A percentile compares a stretch with the other conserved stretches of the same genome.
Evolutionary conservation across 2,797 vertebrate genomes (phyloP).

Genomic region (Enteromius mattozi): DNA sequence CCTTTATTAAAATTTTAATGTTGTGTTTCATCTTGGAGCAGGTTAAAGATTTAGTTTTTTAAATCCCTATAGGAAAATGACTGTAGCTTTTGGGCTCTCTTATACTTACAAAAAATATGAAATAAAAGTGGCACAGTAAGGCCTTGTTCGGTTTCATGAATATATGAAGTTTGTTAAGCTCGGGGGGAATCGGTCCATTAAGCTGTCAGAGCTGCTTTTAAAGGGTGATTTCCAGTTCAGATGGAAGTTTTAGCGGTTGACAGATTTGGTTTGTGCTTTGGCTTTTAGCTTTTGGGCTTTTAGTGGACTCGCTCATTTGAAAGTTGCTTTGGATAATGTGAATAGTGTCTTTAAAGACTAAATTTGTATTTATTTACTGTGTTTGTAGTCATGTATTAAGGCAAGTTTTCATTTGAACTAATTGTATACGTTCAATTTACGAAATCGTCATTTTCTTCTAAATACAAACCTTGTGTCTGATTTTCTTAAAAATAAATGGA

Average conservation of each 20-base stretch:
- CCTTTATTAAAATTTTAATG: background rate
- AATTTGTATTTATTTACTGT: too few species aligned
- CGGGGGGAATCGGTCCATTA: background rate
- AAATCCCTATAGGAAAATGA: background rate
- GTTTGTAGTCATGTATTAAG: background rate
- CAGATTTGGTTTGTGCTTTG: background rate
- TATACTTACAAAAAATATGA: background rate
- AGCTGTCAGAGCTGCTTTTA: constrained; percentile 24
- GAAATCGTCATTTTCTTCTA: background rate
- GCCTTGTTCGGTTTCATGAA: background rate
- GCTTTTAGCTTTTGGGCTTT: constrained; percentile 8
- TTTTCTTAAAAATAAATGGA: background rate
- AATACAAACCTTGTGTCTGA: background rate
- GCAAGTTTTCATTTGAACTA: background rate
- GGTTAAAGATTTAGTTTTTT: background rate
- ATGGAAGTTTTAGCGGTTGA: background rate
- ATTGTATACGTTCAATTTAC: background rate
- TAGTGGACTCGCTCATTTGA: background rate
- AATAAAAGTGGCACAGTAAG: background rate
- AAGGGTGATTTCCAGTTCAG: background rate
- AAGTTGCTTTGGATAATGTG: background rate
- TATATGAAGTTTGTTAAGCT: constrained; percentile 17
- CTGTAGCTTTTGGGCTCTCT: background rate
- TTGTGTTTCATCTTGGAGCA: background rate
- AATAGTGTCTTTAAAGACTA: background rate